Conservation (phyloP, 2,888 invertebrate species). For the Elaeidobius kamerunicus region DNA sequence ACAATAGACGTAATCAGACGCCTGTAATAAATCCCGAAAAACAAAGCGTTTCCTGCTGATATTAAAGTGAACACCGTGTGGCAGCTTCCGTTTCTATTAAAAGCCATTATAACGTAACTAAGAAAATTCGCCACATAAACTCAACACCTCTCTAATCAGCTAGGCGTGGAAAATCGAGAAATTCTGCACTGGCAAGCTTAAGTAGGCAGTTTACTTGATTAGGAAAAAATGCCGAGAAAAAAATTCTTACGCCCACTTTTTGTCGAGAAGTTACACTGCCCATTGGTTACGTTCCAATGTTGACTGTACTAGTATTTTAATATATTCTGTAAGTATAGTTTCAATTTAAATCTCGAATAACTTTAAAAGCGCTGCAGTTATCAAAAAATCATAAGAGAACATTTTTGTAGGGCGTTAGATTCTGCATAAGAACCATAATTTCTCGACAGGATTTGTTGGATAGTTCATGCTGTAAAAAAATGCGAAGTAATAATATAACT, state of each 20-base stretch:
- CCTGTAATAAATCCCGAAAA: background rate
- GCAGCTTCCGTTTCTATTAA: background rate
- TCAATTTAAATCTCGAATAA: no score
- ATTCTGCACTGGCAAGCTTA: background rate
- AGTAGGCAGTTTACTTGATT: slow-evolving; percentile 6
- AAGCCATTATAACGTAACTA: slow-evolving; percentile 1
- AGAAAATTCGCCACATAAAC: slow-evolving; percentile 4
- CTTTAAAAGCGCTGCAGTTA: no score
- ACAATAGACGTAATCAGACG: background rate
- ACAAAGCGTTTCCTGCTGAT: background rate
- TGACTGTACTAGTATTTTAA: no score
- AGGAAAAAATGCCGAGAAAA: background rate
- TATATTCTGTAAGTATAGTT: no score
- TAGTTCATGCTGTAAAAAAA: no score
- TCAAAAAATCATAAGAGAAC: no score
- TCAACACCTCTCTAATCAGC: slow-evolving; percentile 12
- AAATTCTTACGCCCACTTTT: background rate
- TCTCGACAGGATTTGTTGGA: no score
- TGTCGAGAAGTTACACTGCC: background rate
- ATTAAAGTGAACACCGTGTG: background rate
- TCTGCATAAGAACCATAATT: no score
- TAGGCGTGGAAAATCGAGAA: slow-evolving; percentile 7
- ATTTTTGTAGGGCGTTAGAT: no score
- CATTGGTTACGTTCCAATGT: background rate
- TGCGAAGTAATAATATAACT: no score